These are phyloP conservation scores for Cosmorhoe ocellata DNA, from an alignment of 2,888 invertebrate species.

Conservation along the genomic window DNA sequence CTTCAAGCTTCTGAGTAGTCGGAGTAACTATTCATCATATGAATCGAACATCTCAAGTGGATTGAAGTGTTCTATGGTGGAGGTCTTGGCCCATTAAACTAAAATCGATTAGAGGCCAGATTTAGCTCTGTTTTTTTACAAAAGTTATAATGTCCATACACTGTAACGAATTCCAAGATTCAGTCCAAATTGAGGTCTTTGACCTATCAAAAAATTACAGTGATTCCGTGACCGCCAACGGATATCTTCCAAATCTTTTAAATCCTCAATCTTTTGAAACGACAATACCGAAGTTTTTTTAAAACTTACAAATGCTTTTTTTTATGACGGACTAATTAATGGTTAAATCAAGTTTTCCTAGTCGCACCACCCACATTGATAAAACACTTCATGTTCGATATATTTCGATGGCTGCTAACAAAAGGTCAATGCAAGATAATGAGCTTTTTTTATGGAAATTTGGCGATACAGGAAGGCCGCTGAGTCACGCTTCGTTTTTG, in stretches of 20 bases:
- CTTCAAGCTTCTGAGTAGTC: constrained; percentile 29
- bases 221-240: too few relatives aligned
- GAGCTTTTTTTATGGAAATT: constrained; percentile 16
- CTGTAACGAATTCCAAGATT: too few relatives aligned
- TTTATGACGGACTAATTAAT: constrained; percentile 4
- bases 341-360: too few relatives aligned
- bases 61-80: constrained; percentile 31
- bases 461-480: constrained; percentile 23
- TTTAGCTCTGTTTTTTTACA: too few relatives aligned
- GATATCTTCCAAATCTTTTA: too few relatives aligned
- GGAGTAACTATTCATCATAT: constrained; percentile 31
- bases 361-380: constrained; percentile 14
- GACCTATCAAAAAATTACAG: too few relatives aligned
- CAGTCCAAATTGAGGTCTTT: constrained; percentile 7
- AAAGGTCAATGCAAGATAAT: constrained; percentile 20
- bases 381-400: constrained; percentile 7
- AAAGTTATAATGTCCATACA: too few relatives aligned
- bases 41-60: constrained; percentile 24
- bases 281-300: too few relatives aligned
- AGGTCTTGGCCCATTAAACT: constrained; percentile 38
- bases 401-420: constrained; percentile 4
- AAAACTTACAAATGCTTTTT: constrained; percentile 2
- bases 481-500: constrained; percentile 18
- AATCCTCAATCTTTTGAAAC: too few relatives aligned
- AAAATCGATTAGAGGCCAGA: constrained; percentile 32